Conservation (phyloP, 2,113 vertebrate species). For the Sylvia atricapilla region DNA sequence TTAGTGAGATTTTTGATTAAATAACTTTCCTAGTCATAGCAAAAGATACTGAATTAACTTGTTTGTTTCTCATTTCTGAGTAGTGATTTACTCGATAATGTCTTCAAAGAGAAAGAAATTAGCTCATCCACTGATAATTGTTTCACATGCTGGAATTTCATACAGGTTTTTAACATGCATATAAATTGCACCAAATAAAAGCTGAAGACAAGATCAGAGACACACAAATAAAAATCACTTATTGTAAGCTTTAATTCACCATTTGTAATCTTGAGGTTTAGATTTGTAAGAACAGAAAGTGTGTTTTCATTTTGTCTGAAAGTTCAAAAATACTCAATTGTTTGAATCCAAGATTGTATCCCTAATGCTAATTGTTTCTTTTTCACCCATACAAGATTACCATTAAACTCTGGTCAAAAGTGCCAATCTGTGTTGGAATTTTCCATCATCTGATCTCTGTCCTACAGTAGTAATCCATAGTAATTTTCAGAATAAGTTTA, state of each 20-base stretch:
- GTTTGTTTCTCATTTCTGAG: not conserved
- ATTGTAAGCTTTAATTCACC: not conserved
- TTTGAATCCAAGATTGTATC: not conserved
- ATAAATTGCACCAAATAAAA: not conserved
- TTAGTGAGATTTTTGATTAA: not conserved
- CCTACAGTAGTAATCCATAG: not conserved
- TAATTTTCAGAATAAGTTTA: not conserved
- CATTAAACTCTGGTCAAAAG: not conserved
- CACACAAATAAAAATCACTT: not conserved
- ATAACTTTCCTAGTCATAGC: not conserved
- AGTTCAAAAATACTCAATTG: not conserved
- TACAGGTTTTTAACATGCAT: not conserved
- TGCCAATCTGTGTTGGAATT: not conserved
- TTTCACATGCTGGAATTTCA: not conserved
- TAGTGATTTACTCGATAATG: not conserved
- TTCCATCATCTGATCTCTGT: not conserved
- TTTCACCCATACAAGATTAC: accelerated
- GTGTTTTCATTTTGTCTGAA: not conserved
- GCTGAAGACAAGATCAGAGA: not conserved
- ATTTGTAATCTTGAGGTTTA: not conserved
- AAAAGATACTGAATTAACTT: not conserved
- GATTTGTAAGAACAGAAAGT: accelerated
- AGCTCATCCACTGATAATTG: not conserved
- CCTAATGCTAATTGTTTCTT: not conserved
- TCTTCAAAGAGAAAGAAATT: not conserved